Evolutionary conservation across 2,888 invertebrate species (phyloP).

Genomic region (Polyploca ridens): DNA sequence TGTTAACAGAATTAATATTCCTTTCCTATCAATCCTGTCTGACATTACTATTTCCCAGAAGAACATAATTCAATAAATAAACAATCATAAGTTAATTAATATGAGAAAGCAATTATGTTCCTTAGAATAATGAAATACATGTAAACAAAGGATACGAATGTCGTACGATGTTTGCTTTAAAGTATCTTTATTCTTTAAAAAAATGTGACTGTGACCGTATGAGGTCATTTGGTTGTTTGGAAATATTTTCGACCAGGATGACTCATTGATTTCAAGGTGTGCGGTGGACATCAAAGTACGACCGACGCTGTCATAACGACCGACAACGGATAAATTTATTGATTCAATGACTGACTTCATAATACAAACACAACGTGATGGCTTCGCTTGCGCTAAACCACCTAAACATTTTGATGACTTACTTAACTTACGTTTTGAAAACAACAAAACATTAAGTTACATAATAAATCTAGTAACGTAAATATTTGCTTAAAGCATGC

Average conservation of each 20-base stretch:
- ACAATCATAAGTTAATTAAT: constrained; percentile 6
- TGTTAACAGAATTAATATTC: neutral
- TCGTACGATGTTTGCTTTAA: constrained; percentile 41
- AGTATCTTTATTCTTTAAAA: constrained; percentile 47
- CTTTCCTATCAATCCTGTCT: neutral
- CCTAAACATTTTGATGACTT: neutral
- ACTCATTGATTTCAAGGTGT: constrained; percentile 47
- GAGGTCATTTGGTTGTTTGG: constrained; percentile 62
- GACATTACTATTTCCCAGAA: neutral
- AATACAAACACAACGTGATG: constrained; percentile 28
- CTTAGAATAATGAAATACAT: constrained; percentile 21
- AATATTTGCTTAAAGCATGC: constrained; percentile 5
- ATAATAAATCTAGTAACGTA: neutral
- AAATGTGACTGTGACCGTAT: constrained; percentile 53
- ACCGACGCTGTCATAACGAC: constrained; percentile 22
- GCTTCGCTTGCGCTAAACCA: constrained; percentile 17
- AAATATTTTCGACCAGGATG: constrained; percentile 50
- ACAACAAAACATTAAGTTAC: neutral
- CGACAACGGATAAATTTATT: constrained; percentile 41
- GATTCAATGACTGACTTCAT: constrained; percentile 43
- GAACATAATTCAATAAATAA: neutral
- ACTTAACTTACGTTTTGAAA: neutral
- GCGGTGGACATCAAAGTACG: constrained; percentile 47
- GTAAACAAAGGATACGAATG: constrained; percentile 32
- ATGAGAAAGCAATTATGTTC: constrained; percentile 13